Evolutionary conservation across 1,140 invertebrate genomes (phyloP).

Genomic region (Drosophila kanapiae): DNA sequence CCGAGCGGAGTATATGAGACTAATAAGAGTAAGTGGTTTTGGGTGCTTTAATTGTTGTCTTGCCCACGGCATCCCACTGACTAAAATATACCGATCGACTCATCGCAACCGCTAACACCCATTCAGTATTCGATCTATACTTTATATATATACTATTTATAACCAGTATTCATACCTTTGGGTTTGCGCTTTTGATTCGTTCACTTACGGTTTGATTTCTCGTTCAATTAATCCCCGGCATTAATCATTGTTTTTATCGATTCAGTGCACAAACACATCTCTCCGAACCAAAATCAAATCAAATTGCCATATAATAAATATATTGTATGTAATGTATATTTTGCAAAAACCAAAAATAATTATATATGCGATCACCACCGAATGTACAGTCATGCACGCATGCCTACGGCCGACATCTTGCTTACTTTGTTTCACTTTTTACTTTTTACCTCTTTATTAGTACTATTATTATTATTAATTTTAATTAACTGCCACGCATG

Average conservation of each 20-base stretch:
- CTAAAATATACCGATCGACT: slow-evolving; percentile 43
- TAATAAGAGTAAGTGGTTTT: slow-evolving; percentile 85
- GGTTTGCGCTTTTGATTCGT: slow-evolving; percentile 57
- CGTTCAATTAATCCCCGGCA: slow-evolving; percentile 32
- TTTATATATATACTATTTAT: slow-evolving; percentile 15
- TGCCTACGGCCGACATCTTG: slow-evolving; percentile 47
- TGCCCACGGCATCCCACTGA: slow-evolving; percentile 47
- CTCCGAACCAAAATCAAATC: neutral
- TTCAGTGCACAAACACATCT: slow-evolving; percentile 34
- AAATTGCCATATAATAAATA: slow-evolving; percentile 13
- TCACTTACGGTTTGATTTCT: slow-evolving; percentile 33
- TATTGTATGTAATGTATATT: slow-evolving; percentile 2
- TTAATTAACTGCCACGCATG: slow-evolving; percentile 35
- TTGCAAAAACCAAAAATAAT: slow-evolving; percentile 3
- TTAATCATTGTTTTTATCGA: slow-evolving; percentile 33
- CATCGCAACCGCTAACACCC: slow-evolving; percentile 52
- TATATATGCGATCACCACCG: slow-evolving; percentile 37
- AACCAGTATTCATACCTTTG: slow-evolving; percentile 46
- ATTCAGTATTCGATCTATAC: slow-evolving; percentile 38
- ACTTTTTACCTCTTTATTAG: neutral
- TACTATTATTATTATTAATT: neutral
- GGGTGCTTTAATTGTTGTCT: slow-evolving; percentile 85
- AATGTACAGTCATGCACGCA: slow-evolving; percentile 62
- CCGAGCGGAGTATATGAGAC: slow-evolving; percentile 81
- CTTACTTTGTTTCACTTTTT: slow-evolving; percentile 11